Evolutionary conservation across 2,797 vertebrate species (phyloP), one percentile per base, ranked within the genome.

Genomic region (Otolemur crassicaudatus): DNA sequence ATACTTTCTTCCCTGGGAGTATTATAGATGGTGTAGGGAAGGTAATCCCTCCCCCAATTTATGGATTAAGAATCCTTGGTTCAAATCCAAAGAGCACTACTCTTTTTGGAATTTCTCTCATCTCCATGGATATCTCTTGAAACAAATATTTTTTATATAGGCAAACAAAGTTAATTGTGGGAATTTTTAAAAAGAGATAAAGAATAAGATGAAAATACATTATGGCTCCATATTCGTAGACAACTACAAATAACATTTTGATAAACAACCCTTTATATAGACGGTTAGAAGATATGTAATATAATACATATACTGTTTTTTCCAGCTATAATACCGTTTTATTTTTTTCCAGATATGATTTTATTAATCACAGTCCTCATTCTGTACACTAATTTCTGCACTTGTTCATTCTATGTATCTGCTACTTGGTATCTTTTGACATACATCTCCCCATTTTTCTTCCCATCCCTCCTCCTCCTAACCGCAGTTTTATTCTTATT

Each of bases 51-150:
- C 12, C 79, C 27, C 31, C 25, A 40, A 56, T 92, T 87, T 69
- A 67, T 58, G 76, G 29, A 56, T 60, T 70, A 25, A 40, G 87
- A 84, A 70, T 91, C 43, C 19, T 72, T 91, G 23, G 6, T 56
- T 94, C 17, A 40, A 94, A 56, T 91, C 14, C 27, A 80, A 81
- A 96, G 72, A 76, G 1, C 19, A 46, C 46, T 63, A 56, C 16
- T 76, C 22, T 27, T 84, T 25, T 25, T 7, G 29, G 92, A 92
- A 93, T 81, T 82, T 92, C 56, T 91, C 76, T 93, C 31, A 53
- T 92, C 80, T 90, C 70, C 16, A 63, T 43, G 34, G 70, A 65
- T 92, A 22, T 70, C 17, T 92, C 9, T 76, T 83, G 69, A 90
- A 87, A 46, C 58, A 65, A 86, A 31, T 29, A 43, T 56, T 84